Evolutionary conservation across 2,888 invertebrate genomes (phyloP).

Genomic region (Adela reaumurella): DNA sequence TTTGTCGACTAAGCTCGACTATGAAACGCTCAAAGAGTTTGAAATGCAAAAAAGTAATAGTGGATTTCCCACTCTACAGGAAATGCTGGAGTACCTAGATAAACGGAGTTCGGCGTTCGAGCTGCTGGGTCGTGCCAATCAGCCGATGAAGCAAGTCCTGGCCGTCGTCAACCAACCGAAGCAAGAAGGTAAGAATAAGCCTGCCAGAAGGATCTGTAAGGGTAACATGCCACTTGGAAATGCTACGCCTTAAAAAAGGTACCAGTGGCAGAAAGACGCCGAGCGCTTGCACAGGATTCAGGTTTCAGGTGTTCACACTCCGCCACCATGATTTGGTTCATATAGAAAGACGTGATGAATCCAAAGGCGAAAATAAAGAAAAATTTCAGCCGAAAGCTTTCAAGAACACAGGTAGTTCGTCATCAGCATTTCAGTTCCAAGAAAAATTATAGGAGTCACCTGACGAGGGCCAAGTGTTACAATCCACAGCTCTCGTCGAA

Average conservation of each 20-base stretch:
- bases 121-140: not conserved
- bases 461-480: not conserved
- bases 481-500: not conserved
- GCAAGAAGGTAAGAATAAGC: not conserved
- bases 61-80: not conserved
- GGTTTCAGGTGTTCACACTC: not conserved
- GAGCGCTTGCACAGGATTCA: not conserved
- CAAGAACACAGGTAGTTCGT: not conserved
- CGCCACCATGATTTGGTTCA: not conserved
- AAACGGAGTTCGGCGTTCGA: not conserved
- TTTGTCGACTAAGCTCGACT: not conserved
- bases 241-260: not conserved
- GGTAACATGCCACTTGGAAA: not conserved
- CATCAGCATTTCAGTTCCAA: not conserved
- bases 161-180: not conserved
- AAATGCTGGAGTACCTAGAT: not conserved
- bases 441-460: not conserved
- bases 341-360: not conserved
- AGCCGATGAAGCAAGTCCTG: not conserved
- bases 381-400: not conserved
- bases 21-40: not conserved
- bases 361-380: not conserved
- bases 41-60: not conserved
- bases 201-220: not conserved
- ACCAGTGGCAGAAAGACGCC: not conserved